These are phyloP conservation scores for Pyrocephalus nanus DNA, from an alignment of 2,797 vertebrate genomes.

Conservation along the genomic window DNA sequence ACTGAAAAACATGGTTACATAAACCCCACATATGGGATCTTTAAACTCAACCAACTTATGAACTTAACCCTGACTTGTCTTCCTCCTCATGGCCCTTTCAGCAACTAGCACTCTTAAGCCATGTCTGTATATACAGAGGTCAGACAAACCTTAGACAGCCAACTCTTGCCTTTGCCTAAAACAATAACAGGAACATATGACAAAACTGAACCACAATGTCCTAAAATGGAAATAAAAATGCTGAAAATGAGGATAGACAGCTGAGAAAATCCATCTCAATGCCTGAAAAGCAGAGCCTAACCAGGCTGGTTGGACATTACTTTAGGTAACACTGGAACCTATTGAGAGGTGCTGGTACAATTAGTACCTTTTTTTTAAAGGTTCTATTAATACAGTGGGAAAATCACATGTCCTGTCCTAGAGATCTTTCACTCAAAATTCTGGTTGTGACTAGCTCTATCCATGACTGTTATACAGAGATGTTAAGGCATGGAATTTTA, in stretches of 20 bases:
- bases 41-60: constrained; percentile 42
- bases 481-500: background rate
- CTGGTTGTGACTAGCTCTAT: background rate
- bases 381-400: background rate
- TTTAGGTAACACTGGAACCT: background rate
- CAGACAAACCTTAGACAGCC: background rate
- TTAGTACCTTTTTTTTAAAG: background rate
- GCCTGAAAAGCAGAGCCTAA: background rate
- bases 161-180: background rate
- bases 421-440: background rate
- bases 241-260: background rate
- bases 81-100: background rate
- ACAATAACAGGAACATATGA: background rate
- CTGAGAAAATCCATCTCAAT: background rate
- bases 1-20: constrained; percentile 25
- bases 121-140: background rate
- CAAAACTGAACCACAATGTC: background rate
- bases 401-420: background rate
- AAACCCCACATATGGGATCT: constrained; percentile 59
- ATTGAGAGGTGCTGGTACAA: background rate
- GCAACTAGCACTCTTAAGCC: background rate
- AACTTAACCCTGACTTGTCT: constrained; percentile 53
- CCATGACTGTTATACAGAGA: background rate
- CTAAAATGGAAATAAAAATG: background rate
- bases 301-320: background rate